phyloP scores from a whole-genome alignment of 1,140 invertebrate species.

The Bombus superbus region DNA sequence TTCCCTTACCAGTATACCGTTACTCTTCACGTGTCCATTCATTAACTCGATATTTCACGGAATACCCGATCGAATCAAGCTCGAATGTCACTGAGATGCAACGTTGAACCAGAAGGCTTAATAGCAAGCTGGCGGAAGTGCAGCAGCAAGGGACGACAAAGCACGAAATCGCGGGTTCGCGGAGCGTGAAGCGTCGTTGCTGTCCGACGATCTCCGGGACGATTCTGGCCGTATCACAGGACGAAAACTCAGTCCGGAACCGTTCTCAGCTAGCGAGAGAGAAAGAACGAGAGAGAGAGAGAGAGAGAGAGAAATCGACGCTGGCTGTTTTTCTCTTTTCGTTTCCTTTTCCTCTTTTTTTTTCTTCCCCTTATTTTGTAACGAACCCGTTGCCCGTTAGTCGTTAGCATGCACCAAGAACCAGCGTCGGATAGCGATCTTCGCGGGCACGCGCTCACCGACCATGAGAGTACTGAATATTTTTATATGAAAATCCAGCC shows the following conservation, averaged over 20 bases:
- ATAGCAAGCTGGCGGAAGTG: slow-evolving; percentile 27
- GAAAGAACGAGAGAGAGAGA: too few species aligned
- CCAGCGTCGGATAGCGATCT: slow-evolving; percentile 63
- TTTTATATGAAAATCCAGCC: slow-evolving; percentile 66
- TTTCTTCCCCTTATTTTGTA: background rate
- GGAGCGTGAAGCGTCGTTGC: slow-evolving; percentile 1
- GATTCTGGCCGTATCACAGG: background rate
- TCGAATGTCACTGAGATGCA: background rate
- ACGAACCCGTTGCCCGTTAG: slow-evolving; percentile 56
- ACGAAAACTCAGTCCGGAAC: slow-evolving; percentile 12
- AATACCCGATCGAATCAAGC: background rate
- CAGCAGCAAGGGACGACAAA: slow-evolving; percentile 20
- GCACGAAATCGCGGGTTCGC: slow-evolving; percentile 15
- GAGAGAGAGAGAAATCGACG: background rate
- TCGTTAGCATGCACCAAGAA: slow-evolving; percentile 62
- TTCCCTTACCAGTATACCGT: too few species aligned
- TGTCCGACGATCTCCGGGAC: background rate
- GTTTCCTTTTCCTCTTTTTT: background rate
- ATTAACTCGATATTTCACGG: background rate
- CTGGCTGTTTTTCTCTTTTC: background rate
- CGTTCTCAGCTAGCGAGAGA: background rate
- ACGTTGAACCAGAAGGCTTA: background rate
- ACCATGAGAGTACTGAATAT: slow-evolving; percentile 68
- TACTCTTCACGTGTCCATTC: background rate
- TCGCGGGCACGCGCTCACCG: slow-evolving; percentile 59